Evolutionary conservation across 2,888 invertebrate species (phyloP), one percentile per base, ranked within the genome.

Genomic region (Tenodera sinensis): DNA sequence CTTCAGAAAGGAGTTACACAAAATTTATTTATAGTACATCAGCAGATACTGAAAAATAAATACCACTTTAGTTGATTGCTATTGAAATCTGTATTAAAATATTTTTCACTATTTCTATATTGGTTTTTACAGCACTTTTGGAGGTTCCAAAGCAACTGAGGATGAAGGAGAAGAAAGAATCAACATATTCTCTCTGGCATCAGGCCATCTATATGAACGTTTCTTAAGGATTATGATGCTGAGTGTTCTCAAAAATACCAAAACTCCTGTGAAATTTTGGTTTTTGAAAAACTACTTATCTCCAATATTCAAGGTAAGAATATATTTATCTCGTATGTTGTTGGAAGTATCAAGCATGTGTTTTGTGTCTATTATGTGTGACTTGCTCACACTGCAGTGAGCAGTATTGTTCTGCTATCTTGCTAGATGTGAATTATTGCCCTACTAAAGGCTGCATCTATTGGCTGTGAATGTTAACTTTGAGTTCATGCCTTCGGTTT

Each of bases 151-250:
- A 47, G 91, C 90, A 8, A 93, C 93, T 82, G 95, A 95, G 71
- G 93, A 93, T 34, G 92, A 92, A 30, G 95, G 95, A 54, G 96
- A 97, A 83, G 97, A 98, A 91, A 97, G 96, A 42, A 96, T 99
- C 89, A 99, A 99, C 94, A 98, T 99, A 90, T 99, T 99, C 94
- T 99, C 99, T 0, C 95, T 99, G 20, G 99, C 99, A 0, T 99
- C 99, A 0, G 99, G 99, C 6, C 99, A 99, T 94, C 94, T 99
- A 90, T 99, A 99, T 93, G 99, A 99, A 94, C 94, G 99, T 91
- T 97, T 99, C 93, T 93, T 99, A 28, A 96, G 99, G 90, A 99
- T 99, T 91, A 99, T 99, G 99, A 99, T 99, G 99, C 93, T 99
- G 91, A 98, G 98, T 88, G 98, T 99, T 6, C 94, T 99, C 90